Percentiles rank a stretch among this genome's conserved stretches.
These are phyloP conservation scores for Gavialis gangeticus DNA, from an alignment of 2,113 vertebrate genomes.

Conservation along the genomic window DNA sequence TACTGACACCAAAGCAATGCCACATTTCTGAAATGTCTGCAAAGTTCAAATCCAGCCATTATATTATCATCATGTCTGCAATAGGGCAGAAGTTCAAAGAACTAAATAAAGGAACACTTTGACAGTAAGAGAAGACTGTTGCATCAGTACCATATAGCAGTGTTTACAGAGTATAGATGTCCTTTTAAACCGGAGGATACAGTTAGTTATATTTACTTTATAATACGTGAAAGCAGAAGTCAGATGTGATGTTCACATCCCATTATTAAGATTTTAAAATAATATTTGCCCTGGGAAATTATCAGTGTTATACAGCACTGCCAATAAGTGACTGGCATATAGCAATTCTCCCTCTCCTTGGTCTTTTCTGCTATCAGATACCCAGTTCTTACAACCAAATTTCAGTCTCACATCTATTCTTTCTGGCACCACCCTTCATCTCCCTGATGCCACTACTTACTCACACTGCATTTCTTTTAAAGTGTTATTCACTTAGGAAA, in stretches of 20 bases:
- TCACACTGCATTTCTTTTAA: conserved; percentile 23
- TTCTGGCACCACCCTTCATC: background rate
- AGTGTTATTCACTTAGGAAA: background rate
- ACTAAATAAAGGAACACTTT: background rate
- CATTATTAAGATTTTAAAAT: background rate
- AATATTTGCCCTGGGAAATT: conserved; percentile 47
- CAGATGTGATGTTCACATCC: background rate
- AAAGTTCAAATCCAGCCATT: background rate
- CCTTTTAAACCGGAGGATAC: rapidly evolving
- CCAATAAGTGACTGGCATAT: background rate
- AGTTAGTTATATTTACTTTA: background rate
- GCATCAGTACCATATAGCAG: background rate
- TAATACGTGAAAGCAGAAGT: background rate
- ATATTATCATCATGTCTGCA: background rate
- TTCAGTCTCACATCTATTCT: background rate
- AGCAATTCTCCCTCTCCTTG: background rate
- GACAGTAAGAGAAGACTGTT: background rate
- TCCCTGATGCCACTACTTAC: background rate
- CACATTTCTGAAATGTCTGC: background rate
- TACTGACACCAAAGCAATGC: background rate
- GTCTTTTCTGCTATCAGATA: conserved; percentile 10
- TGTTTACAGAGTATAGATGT: background rate
- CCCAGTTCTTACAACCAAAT: background rate
- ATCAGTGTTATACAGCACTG: conserved; percentile 18
- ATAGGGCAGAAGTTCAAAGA: background rate